A percentile compares a stretch with the other conserved stretches of the same genome.
Evolutionary conservation across 2,888 invertebrate species (phyloP).

Genomic region (Hirtodrosophila trivittata): DNA sequence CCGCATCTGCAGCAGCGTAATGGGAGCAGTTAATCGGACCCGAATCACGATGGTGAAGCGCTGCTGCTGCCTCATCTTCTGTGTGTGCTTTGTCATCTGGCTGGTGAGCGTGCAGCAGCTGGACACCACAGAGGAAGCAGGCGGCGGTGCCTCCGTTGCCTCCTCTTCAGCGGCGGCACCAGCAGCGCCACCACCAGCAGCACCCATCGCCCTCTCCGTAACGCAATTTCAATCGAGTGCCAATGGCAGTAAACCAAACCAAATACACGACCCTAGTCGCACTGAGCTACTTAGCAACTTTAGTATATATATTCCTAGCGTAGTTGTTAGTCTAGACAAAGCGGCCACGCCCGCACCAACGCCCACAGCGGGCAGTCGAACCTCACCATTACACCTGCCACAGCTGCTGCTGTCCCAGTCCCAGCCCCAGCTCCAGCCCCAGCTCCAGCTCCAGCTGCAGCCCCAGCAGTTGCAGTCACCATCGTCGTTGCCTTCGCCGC

Average conservation of each 20-base stretch:
- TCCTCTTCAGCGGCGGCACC: constrained; percentile 27
- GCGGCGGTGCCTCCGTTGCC: constrained; percentile 21
- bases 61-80: constrained; percentile 81
- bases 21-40: constrained; percentile 45
- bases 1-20: constrained; percentile 9
- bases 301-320: constrained; percentile 52
- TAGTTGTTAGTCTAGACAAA: constrained; percentile 56
- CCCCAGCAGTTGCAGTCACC: neutral
- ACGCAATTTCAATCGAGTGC: constrained; percentile 45
- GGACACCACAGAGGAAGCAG: constrained; percentile 57
- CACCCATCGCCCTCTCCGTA: constrained; percentile 1
- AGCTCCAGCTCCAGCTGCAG: neutral
- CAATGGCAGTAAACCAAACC: constrained; percentile 67
- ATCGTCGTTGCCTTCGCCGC: too few relatives aligned
- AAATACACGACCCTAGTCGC: constrained; percentile 73
- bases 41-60: constrained; percentile 81
- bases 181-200: constrained; percentile 17
- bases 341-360: constrained; percentile 36
- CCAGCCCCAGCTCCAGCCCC: neutral
- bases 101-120: constrained; percentile 82
- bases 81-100: constrained; percentile 83
- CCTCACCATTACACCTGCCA: neutral
- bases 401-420: constrained; percentile 3
- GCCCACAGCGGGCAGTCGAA: constrained; percentile 25
- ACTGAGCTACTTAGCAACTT: constrained; percentile 47